Conservation (phyloP, 1,140 invertebrate genomes). For the Pseudomyrmex cubaensis region DNA sequence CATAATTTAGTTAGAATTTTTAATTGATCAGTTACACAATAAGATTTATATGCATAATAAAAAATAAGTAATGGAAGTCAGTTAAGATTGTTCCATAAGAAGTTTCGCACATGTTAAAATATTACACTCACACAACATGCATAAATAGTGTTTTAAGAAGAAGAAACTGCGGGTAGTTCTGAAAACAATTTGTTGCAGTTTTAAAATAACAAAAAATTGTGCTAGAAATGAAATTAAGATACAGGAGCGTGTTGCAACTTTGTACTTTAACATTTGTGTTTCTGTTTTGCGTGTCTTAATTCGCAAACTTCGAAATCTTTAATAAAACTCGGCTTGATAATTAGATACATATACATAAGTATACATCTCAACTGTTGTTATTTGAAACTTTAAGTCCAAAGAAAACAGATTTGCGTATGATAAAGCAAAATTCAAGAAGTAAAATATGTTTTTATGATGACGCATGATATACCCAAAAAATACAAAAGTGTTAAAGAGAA, state of each 20-base stretch:
- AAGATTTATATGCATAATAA: too few species aligned
- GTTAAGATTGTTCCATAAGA: too few species aligned
- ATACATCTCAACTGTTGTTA: not conserved
- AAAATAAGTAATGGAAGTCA: too few species aligned
- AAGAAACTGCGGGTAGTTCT: too few species aligned
- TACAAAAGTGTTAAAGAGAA: constrained; percentile 1
- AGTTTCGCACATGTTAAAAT: too few species aligned
- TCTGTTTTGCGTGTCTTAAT: not conserved
- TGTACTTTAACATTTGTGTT: not conserved
- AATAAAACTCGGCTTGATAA: not conserved
- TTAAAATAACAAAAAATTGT: not conserved
- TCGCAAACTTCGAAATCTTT: not conserved
- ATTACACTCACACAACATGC: too few species aligned
- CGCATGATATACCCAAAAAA: not conserved
- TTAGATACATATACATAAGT: constrained; percentile 5
- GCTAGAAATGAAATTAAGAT: not conserved
- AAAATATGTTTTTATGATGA: constrained; percentile 36
- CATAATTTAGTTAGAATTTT: too few species aligned
- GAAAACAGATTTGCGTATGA: not conserved
- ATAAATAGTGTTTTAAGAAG: too few species aligned
- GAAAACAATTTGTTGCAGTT: too few species aligned
- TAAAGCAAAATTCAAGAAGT: constrained; percentile 13
- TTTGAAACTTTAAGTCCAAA: not conserved
- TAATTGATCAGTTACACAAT: too few species aligned
- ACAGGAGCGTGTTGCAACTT: not conserved